Conservation (phyloP, 2,113 vertebrate species). For the Alethe diademata region DNA sequence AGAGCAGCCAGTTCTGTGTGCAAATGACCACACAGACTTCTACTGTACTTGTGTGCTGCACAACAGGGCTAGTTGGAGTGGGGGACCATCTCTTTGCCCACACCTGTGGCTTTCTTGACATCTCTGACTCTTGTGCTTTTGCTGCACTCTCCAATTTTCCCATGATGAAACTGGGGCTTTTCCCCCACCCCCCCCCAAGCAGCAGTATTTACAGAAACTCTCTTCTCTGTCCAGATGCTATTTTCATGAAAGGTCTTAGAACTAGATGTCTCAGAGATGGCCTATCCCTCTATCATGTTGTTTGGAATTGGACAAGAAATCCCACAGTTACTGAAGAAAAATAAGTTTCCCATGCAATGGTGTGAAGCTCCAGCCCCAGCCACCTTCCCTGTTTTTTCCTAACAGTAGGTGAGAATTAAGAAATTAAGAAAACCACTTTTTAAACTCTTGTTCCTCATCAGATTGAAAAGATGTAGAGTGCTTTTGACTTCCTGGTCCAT, state of each 20-base stretch:
- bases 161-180: rapidly evolving
- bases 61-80: background rate
- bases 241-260: background rate
- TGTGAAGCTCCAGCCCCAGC: background rate
- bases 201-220: background rate
- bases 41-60: background rate
- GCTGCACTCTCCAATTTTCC: background rate
- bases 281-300: background rate
- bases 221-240: background rate
- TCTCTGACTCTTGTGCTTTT: background rate
- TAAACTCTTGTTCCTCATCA: background rate
- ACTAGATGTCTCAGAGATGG: background rate
- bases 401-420: background rate
- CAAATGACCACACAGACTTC: background rate
- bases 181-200: rapidly evolving
- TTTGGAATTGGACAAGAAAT: background rate
- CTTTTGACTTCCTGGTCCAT: background rate
- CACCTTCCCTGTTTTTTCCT: background rate
- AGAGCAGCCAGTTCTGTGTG: background rate
- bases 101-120: background rate
- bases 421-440: background rate
- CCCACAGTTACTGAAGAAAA: background rate
- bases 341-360: rapidly evolving
- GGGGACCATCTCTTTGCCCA: background rate
- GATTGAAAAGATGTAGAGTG: background rate